A percentile compares a stretch with the other conserved stretches of the same genome.
Evolutionary conservation across 1,140 invertebrate species (phyloP).

Genomic region (Meloidogyne exigua): DNA sequence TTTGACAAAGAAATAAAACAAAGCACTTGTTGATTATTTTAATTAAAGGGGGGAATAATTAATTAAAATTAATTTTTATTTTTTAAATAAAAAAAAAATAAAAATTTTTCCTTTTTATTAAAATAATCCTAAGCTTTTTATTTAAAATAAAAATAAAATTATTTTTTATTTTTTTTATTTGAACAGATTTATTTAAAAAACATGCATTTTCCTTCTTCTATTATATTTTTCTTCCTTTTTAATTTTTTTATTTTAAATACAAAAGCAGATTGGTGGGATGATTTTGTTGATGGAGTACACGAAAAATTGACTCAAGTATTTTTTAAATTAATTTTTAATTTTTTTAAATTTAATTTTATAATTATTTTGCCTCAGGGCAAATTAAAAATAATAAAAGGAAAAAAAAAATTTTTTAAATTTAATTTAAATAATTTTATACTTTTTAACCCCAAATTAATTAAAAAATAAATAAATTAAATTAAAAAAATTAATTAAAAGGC

Average conservation of each 20-base stretch:
- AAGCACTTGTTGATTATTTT: too few relatives aligned
- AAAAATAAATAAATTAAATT: constrained; percentile 20
- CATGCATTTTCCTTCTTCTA: neutral
- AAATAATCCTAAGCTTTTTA: neutral
- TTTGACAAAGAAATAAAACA: too few relatives aligned
- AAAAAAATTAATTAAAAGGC: constrained; percentile 16
- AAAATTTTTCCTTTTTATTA: too few relatives aligned
- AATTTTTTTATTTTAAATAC: neutral
- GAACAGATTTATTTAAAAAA: too few relatives aligned
- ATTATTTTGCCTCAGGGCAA: too few relatives aligned
- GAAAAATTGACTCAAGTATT: constrained; percentile 10
- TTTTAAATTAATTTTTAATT: neutral
- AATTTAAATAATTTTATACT: too few relatives aligned
- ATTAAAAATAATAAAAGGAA: too few relatives aligned
- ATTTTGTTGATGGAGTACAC: constrained; percentile 28
- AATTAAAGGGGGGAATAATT: too few relatives aligned
- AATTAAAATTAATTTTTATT: too few relatives aligned
- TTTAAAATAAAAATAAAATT: neutral
- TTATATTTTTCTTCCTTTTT: neutral
- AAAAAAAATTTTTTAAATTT: too few relatives aligned
- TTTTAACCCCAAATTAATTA: too few relatives aligned
- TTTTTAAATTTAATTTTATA: neutral
- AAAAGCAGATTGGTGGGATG: constrained; percentile 33
- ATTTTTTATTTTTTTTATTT: neutral
- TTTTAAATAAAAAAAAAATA: too few relatives aligned